A percentile compares a stretch with the other conserved stretches of the same genome.
These are phyloP conservation scores for Sternarchorhynchus goeldii DNA, from an alignment of 2,797 vertebrate species.

Conservation along the genomic window DNA sequence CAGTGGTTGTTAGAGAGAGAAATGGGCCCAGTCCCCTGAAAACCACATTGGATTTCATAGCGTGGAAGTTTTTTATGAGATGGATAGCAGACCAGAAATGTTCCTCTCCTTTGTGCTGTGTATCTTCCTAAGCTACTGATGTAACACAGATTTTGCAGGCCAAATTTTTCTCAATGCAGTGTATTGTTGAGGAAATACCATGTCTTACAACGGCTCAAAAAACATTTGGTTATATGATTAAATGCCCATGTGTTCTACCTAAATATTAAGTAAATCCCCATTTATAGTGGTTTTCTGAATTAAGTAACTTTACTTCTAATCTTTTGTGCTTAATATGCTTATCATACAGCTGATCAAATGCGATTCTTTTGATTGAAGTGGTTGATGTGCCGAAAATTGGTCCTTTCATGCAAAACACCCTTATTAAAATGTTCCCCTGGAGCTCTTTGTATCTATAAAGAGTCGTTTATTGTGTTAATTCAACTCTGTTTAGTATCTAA, in stretches of 20 bases:
- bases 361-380: conserved; percentile 50
- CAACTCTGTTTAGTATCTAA: conserved; percentile 24
- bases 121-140: too few relatives aligned
- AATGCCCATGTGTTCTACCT: neutral
- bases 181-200: conserved; percentile 7
- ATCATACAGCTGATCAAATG: conserved; percentile 42
- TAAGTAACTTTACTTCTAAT: conserved; percentile 38
- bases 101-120: too few relatives aligned
- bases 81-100: too few relatives aligned
- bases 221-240: conserved; percentile 18
- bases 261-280: conserved; percentile 27
- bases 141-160: too few relatives aligned
- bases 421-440: conserved; percentile 47
- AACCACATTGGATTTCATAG: conserved; percentile 19
- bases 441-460: conserved; percentile 40
- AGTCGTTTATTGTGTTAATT: conserved; percentile 41
- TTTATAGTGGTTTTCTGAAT: conserved; percentile 46
- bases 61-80: neutral
- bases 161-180: too few relatives aligned
- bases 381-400: conserved; percentile 46
- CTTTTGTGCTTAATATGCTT: conserved; percentile 33
- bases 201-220: neutral
- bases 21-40: conserved; percentile 11
- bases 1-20: conserved; percentile 44
- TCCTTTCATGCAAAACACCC: conserved; percentile 51